Evolutionary conservation across 2,797 vertebrate species (phyloP), one percentile per base, ranked within the genome.

Genomic region (Liparis tanakae): DNA sequence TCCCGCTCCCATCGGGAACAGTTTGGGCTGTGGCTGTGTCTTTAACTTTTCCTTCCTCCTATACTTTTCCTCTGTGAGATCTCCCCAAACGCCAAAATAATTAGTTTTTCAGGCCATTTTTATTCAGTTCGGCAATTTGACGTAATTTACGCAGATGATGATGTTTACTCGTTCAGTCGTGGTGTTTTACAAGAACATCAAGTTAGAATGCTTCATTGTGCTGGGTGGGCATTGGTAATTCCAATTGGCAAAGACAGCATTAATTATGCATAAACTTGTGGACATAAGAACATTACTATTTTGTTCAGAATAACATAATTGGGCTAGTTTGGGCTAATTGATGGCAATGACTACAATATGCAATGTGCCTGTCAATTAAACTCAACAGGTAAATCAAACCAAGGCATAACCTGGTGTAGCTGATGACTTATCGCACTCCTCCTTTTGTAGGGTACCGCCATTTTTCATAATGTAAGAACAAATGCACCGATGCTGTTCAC

Each of bases 211-310:
- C 13, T 30, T 65, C 10, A 44, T 44, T 10, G 7, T 54, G 33
- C 48, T 44, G 20, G 67, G 25, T 13, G 57, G 48, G 48, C 56
- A 41, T n/a, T 9, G 43, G 44, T 39, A 50, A 62, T 22, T 41
- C 46, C 36, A 30, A 74, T 60, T 68, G 72, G 37, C 55, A 53
- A 69, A 72, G 59, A 36, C 58, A 72, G 15, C 58, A 57, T 1
- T 67, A 59, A 67, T 50, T 18, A 7, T 25, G 22, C 39, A 34
- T 48, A 60, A 25, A 70, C 18, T 14, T 33, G 54, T 18, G 22
- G 51, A 59, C 30, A 41, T 36, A 65, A 41, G 14, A 65, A 60
- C 25, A 25, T 41, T 55, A 39, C 63, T 13, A 53, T 67, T 18
- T 14, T 44, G 43, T 20, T 18, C 3, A 74, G 34, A 13, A 44